Evolutionary conservation across 2,797 vertebrate species (phyloP).

Genomic region (Miichthys miiuy): DNA sequence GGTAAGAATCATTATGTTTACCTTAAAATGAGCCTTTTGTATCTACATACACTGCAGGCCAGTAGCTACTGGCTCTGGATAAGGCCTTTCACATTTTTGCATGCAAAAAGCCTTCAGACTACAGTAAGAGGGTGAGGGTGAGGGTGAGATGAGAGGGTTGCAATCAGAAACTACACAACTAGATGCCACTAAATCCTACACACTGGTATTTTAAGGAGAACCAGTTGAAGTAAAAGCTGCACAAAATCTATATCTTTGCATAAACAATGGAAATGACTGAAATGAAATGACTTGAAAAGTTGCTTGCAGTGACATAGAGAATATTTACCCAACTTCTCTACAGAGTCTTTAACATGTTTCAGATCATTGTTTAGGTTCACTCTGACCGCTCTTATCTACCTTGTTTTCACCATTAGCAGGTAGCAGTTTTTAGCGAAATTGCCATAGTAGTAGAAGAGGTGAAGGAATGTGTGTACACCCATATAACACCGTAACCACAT

Average conservation of each 20-base stretch:
- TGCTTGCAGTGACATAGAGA: not conserved
- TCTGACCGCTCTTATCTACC: not conserved
- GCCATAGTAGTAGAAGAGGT: not conserved
- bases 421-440: not conserved
- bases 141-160: too few species aligned
- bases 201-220: not conserved
- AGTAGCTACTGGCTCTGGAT: too few species aligned
- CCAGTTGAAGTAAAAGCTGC: not conserved
- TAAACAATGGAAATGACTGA: not conserved
- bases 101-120: too few species aligned
- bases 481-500: not conserved
- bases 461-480: not conserved
- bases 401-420: not conserved
- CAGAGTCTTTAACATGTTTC: not conserved
- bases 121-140: too few species aligned
- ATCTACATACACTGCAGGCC: too few species aligned
- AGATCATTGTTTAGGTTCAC: not conserved
- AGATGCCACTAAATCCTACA: too few species aligned
- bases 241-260: not conserved
- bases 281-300: not conserved
- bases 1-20: too few species aligned
- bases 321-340: too few species aligned
- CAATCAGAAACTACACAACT: too few species aligned
- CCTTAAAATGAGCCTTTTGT: too few species aligned
- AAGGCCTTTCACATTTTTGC: too few species aligned